phyloP scores from a whole-genome alignment of 2,888 invertebrate species.

The Aporophyla lueneburgensis region DNA sequence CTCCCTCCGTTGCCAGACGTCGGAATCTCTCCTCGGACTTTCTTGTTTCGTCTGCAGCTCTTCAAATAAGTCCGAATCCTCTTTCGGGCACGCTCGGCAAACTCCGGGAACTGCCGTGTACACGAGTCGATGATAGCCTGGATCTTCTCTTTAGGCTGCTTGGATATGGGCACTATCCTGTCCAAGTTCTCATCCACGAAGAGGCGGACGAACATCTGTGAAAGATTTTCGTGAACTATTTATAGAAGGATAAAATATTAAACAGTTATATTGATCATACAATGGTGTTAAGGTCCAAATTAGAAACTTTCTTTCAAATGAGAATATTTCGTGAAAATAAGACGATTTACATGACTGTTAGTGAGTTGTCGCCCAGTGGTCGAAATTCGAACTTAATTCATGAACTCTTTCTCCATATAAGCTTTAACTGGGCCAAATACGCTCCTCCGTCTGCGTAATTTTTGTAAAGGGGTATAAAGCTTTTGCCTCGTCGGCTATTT shows the following conservation, averaged over 20 bases:
- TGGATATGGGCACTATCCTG: conserved; percentile 98
- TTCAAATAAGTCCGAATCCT: conserved; percentile 98
- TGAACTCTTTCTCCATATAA: too few relatives aligned
- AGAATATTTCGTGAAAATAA: too few relatives aligned
- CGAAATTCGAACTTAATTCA: too few relatives aligned
- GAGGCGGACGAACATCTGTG: conserved; percentile 98
- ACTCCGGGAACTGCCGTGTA: conserved; percentile 98
- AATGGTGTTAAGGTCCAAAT: too few relatives aligned
- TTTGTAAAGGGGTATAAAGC: too few relatives aligned
- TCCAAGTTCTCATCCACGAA: conserved; percentile 99
- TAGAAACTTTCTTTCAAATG: too few relatives aligned
- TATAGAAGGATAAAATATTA: too few relatives aligned
- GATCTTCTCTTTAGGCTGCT: conserved; percentile 99
- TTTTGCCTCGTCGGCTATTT: too few relatives aligned
- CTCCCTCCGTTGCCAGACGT: conserved; percentile 81
- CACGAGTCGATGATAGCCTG: conserved; percentile 99
- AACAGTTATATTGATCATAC: background rate
- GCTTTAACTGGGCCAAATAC: too few relatives aligned
- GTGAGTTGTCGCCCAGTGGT: too few relatives aligned
- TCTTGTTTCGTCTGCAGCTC: conserved; percentile 98
- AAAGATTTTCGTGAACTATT: conserved; percentile 53
- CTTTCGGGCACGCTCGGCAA: conserved; percentile 98
- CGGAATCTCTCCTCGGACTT: conserved; percentile 94
- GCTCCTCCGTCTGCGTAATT: too few relatives aligned
- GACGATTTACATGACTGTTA: too few relatives aligned